Percentiles rank a stretch among this genome's conserved stretches.
These are phyloP conservation scores for Myotis brandtii DNA, from an alignment of 2,113 vertebrate genomes.

Conservation along the genomic window DNA sequence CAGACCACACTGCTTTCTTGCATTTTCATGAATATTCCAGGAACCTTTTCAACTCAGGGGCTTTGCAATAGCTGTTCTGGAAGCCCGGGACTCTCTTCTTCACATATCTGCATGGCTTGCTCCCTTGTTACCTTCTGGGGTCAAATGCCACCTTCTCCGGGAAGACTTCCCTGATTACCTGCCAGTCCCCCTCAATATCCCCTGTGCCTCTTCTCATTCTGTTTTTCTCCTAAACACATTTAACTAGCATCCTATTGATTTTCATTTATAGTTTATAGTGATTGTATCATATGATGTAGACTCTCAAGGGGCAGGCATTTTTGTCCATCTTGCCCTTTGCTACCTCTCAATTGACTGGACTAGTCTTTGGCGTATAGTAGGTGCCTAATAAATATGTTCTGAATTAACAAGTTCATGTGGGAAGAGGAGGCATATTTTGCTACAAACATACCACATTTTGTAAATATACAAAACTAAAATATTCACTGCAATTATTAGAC, in stretches of 20 bases:
- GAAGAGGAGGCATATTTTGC: neutral
- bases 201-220: neutral
- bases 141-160: neutral
- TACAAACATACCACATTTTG: neutral
- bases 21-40: neutral
- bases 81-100: neutral
- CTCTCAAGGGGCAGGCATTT: neutral
- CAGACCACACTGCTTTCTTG: neutral
- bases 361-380: neutral
- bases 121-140: neutral
- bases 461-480: conserved; percentile 14
- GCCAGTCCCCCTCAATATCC: neutral
- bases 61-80: neutral
- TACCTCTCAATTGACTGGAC: neutral
- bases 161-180: neutral
- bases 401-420: neutral
- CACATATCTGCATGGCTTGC: neutral
- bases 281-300: neutral
- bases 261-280: neutral
- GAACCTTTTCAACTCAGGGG: neutral
- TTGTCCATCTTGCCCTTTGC: neutral
- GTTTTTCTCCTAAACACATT: neutral
- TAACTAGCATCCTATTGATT: neutral
- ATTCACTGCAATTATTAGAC: neutral
- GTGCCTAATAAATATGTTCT: neutral